These are phyloP conservation scores for Drosophila takahashii DNA, from an alignment of 1,140 invertebrate genomes.

Conservation along the genomic window DNA sequence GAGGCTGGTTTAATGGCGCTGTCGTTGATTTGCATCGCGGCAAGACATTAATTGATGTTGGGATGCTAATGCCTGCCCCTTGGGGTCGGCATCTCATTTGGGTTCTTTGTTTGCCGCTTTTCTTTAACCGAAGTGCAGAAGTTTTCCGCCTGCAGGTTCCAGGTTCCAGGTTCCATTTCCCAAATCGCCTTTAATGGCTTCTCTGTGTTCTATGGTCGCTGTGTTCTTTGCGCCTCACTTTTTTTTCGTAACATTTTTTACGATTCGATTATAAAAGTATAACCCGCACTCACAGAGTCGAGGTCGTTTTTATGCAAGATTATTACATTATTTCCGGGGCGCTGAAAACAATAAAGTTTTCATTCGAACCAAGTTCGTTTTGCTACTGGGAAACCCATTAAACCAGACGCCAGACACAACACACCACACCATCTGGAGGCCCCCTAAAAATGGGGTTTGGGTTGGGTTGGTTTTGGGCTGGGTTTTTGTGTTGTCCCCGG, in stretches of 20 bases:
- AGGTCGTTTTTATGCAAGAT: conserved; percentile 70
- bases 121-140: conserved; percentile 1
- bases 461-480: conserved; percentile 21
- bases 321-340: conserved; percentile 81
- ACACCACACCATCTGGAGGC: conserved; percentile 1
- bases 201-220: neutral
- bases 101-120: conserved; percentile 49
- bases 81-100: conserved; percentile 31
- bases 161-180: conserved; percentile 41
- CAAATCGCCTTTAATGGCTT: conserved; percentile 46
- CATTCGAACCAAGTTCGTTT: conserved; percentile 36
- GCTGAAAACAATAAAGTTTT: conserved; percentile 72
- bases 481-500: conserved; percentile 17
- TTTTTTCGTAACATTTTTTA: conserved; percentile 52
- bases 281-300: conserved; percentile 27
- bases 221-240: conserved; percentile 5
- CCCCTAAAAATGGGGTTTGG: neutral
- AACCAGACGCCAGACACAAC: conserved; percentile 53
- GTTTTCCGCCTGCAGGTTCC: conserved; percentile 29
- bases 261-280: conserved; percentile 78
- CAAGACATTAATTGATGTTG: conserved; percentile 62
- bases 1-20: conserved; percentile 38
- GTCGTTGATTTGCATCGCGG: conserved; percentile 51
- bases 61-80: conserved; percentile 46
- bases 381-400: conserved; percentile 62